Evolutionary conservation across 2,797 vertebrate genomes (phyloP), one percentile per base, ranked within the genome.

Genomic region (Sebastes iracundus): DNA sequence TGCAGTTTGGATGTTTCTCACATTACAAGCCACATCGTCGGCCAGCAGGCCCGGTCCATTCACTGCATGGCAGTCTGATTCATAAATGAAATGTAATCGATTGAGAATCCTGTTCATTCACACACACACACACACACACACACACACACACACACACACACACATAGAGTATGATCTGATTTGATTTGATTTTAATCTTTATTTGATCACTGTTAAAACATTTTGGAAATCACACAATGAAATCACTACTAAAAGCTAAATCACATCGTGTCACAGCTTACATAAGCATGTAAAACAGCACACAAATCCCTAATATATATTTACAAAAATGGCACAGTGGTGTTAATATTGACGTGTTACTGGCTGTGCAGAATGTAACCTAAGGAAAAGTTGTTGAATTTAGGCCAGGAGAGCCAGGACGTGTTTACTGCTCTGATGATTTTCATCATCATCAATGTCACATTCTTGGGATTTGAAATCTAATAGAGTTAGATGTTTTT

Each of bases 1-100:
- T 77, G 64, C 83, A 77, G 84, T 87, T 78, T 74, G 64, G 73
- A 18, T 87, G 75, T 92, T 79, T 89, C 87, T 92, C 89, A 80
- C 78, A 22, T 91, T 92, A 92, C 91, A 86, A 69, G 77, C 9
- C 69, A 73, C 82, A 73, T 71, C 10, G 27, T 32, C 52, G 74
- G 22, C 64, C 7, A 84, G 78, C 30, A 5, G 27, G 33, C 76
- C 35, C 6, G n/a, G 25, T 23, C 74, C 23, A 30, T 56, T 83
- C 68, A 68, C 80, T 59, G 72, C 83, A 75, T 68, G 65, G 38
- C 66, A 42, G 20, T 42, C 52, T 33, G 53, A 82, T 53, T 75
- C 66, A 30, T 61, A 22, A 42, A 70, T 69, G 16, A 79, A 42
- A 81, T 55, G 65, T n/a, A 74, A 63, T 27, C 72, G 61, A 73